phyloP scores from a whole-genome alignment of 1,140 invertebrate genomes.

The Neuroterus valhalla region DNA sequence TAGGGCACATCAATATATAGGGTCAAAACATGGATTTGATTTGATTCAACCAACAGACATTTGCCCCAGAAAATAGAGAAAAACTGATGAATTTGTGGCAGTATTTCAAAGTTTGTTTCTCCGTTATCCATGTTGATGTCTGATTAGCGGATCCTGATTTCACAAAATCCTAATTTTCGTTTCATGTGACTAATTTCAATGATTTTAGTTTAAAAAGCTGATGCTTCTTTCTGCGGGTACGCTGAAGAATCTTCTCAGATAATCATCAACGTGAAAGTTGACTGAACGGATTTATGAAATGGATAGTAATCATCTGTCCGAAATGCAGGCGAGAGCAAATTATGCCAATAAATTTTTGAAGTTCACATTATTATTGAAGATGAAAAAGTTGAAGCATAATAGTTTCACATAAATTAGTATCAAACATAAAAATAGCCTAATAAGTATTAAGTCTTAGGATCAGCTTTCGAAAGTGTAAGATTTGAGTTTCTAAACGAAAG shows the following conservation, averaged over 20 bases:
- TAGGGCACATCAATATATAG: too few species aligned
- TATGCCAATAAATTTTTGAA: slow-evolving; percentile 1
- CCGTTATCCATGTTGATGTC: too few species aligned
- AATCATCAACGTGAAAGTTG: slow-evolving; percentile 23
- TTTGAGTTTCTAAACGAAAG: slow-evolving; percentile 4
- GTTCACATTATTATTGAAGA: not conserved
- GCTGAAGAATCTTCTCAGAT: slow-evolving; percentile 2
- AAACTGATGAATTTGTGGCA: too few species aligned
- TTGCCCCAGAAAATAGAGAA: too few species aligned
- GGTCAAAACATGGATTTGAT: too few species aligned
- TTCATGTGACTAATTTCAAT: too few species aligned
- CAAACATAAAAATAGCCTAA: too few species aligned
- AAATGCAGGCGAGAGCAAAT: not conserved
- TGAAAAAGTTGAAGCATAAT: not conserved
- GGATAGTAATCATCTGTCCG: slow-evolving; percentile 24
- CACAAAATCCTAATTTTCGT: too few species aligned
- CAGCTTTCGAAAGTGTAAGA: not conserved
- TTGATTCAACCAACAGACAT: too few species aligned
- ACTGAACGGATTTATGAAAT: slow-evolving; percentile 30
- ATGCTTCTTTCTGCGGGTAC: not conserved
- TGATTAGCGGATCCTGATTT: too few species aligned
- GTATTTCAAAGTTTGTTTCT: too few species aligned
- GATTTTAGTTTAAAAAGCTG: too few species aligned
- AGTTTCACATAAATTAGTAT: not conserved
- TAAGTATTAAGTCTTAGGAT: not conserved